Percentiles rank a stretch among this genome's conserved stretches.
phyloP scores from a whole-genome alignment of 2,797 vertebrate species.

The Scolopax bukidnonensis region DNA sequence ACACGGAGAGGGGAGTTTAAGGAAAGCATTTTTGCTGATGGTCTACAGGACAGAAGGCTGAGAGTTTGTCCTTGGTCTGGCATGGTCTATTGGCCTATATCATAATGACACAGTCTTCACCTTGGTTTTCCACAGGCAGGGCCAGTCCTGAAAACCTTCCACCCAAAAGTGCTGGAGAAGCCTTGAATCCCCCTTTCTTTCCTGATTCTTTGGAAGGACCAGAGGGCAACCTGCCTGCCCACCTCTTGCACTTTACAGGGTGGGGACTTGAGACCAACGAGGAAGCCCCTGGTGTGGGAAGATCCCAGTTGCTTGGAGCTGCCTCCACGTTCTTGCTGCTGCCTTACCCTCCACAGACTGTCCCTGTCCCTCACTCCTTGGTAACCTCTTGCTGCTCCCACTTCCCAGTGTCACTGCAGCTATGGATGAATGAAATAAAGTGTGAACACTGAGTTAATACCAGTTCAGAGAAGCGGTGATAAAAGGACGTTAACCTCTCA shows the following conservation, averaged over 20 bases:
- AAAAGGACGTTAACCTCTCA: neutral
- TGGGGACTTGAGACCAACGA: neutral
- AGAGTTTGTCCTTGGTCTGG: neutral
- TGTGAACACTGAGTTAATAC: neutral
- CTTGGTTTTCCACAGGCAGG: neutral
- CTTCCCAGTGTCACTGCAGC: neutral
- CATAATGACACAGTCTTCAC: neutral
- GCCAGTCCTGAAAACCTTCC: neutral
- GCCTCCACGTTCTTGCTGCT: neutral
- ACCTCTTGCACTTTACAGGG: neutral
- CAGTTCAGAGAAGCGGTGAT: neutral
- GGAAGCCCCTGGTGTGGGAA: neutral
- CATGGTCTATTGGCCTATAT: neutral
- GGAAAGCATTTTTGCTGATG: neutral
- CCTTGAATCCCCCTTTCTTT: neutral
- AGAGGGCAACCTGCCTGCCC: neutral
- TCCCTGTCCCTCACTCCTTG: neutral
- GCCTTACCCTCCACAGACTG: rapidly evolving
- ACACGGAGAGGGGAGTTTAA: neutral
- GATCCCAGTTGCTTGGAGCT: neutral
- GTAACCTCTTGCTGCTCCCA: neutral
- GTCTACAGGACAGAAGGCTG: neutral
- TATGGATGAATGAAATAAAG: neutral
- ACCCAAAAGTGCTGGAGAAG: neutral
- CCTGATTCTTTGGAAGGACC: neutral